Percentiles rank a stretch among this genome's conserved stretches.
These are phyloP conservation scores for Geotrypetes seraphini DNA, from an alignment of 2,797 vertebrate species.

Conservation along the genomic window DNA sequence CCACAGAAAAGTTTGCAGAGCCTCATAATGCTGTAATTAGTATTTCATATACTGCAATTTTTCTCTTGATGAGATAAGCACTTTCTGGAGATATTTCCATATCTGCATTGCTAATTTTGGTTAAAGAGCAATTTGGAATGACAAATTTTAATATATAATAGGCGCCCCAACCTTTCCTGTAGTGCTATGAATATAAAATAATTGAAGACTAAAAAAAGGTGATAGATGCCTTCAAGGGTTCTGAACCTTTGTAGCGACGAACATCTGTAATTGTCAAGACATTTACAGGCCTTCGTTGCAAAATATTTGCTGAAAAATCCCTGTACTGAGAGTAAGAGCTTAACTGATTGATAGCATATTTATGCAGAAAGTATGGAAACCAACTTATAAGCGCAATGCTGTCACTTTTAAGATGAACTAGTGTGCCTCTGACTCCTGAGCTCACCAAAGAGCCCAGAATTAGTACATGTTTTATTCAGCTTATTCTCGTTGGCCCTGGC, in stretches of 20 bases:
- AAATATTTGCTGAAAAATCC: too few species aligned
- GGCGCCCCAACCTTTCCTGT: conserved; percentile 36
- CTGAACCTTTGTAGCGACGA: conserved; percentile 20
- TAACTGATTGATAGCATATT: too few species aligned
- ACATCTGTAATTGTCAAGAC: not conserved
- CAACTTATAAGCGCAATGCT: too few species aligned
- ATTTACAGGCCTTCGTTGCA: not conserved
- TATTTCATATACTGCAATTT: conserved; percentile 57
- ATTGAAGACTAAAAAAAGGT: conserved; percentile 15
- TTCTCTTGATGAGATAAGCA: conserved; percentile 64
- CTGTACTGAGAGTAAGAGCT: too few species aligned
- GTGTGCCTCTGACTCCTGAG: too few species aligned
- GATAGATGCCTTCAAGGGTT: conserved; percentile 25
- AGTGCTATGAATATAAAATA: conserved; percentile 37
- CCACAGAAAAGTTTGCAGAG: conserved; percentile 55
- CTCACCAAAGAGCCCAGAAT: too few species aligned
- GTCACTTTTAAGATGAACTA: too few species aligned
- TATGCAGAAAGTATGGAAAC: too few species aligned
- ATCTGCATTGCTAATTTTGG: conserved; percentile 46
- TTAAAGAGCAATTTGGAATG: conserved; percentile 52
- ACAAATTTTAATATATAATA: conserved; percentile 53
- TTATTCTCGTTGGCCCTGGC: too few species aligned
- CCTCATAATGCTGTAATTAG: conserved; percentile 56
- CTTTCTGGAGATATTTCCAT: conserved; percentile 59
- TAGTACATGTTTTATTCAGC: too few species aligned